These are phyloP conservation scores for Oreochromis mossambicus DNA, from an alignment of 2,797 vertebrate species.

Conservation along the genomic window DNA sequence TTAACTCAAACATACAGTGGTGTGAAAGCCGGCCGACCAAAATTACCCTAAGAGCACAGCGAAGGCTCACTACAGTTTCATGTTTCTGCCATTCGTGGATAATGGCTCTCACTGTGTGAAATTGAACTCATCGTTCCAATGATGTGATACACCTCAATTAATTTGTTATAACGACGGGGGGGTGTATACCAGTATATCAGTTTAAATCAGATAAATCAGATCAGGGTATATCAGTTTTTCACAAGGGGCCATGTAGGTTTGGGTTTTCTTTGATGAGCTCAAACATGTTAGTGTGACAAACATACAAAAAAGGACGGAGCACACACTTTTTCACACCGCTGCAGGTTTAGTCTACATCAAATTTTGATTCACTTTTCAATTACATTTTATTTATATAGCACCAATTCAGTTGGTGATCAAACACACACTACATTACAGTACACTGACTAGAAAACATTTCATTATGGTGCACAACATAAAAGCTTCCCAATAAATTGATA, in stretches of 20 bases:
- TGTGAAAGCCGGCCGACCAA: not conserved
- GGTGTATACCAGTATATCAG: not conserved
- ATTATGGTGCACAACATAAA: not conserved
- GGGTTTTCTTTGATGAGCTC: not conserved
- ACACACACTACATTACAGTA: fast-evolving
- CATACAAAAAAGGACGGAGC: not conserved
- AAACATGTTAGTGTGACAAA: not conserved
- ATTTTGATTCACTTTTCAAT: not conserved
- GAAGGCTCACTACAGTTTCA: not conserved
- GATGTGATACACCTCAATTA: not conserved
- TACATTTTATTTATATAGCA: fast-evolving
- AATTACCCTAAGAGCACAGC: not conserved
- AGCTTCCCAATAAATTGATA: not conserved
- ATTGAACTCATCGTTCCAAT: not conserved
- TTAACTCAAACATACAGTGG: not conserved
- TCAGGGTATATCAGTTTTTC: not conserved
- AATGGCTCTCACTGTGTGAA: not conserved
- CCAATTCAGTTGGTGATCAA: not conserved
- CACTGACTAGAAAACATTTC: not conserved
- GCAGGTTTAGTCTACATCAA: not conserved
- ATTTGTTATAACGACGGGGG: not conserved
- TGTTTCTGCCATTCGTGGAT: not conserved
- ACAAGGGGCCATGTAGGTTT: not conserved
- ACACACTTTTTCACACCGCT: not conserved
- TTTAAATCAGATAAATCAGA: not conserved